Evolutionary conservation across 2,888 invertebrate species (phyloP).

Genomic region (Mythimna ferrago): DNA sequence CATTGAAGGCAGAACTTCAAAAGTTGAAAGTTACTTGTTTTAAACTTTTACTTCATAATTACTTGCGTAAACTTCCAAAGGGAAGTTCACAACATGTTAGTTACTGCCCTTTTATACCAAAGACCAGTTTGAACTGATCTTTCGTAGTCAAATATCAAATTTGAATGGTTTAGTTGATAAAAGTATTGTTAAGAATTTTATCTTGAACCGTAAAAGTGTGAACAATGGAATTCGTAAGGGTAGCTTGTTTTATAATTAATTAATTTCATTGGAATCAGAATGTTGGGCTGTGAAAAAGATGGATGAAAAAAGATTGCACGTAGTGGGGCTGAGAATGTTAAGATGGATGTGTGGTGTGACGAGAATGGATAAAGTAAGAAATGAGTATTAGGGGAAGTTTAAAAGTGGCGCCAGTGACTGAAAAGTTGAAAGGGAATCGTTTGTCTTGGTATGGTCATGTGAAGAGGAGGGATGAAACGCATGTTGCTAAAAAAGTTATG

Average conservation of each 20-base stretch:
- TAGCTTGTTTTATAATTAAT: neutral
- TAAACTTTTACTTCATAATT: slow-evolving; percentile 21
- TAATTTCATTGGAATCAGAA: too few species aligned
- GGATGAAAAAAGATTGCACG: too few species aligned
- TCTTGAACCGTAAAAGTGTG: neutral
- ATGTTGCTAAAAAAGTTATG: too few species aligned
- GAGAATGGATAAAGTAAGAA: too few species aligned
- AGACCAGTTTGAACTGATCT: neutral
- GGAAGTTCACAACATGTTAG: slow-evolving; percentile 7
- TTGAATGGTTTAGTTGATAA: neutral
- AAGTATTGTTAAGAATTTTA: slow-evolving; percentile 4
- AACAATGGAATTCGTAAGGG: slow-evolving; percentile 1
- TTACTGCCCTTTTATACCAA: rapidly evolving
- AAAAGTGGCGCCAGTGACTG: too few species aligned
- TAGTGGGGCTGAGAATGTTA: too few species aligned
- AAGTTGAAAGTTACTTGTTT: neutral
- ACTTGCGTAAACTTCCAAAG: slow-evolving; percentile 9
- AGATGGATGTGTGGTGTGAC: too few species aligned
- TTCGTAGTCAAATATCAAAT: slow-evolving; percentile 7
- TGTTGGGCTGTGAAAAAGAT: too few species aligned
- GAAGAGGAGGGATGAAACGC: too few species aligned
- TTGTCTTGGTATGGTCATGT: too few species aligned
- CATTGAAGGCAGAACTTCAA: neutral
- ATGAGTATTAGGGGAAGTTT: too few species aligned
- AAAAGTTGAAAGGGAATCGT: too few species aligned